Conservation (phyloP, 1,140 invertebrate species). For the Polypedilum pembai region DNA sequence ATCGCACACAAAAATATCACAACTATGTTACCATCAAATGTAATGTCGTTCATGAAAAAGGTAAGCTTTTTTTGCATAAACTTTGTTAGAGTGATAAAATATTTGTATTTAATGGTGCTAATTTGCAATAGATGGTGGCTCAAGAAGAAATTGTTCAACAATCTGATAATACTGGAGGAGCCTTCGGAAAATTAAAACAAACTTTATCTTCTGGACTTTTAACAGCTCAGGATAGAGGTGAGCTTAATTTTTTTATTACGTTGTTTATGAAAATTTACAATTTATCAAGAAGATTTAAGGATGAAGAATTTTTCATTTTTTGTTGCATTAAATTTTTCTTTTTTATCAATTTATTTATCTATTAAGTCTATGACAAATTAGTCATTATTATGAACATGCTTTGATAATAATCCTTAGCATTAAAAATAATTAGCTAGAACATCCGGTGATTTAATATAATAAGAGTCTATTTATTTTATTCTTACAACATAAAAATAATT, state of each 20-base stretch:
- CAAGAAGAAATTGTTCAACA: conserved; percentile 55
- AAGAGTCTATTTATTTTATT: too few relatives aligned
- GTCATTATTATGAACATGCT: too few relatives aligned
- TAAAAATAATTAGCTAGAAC: too few relatives aligned
- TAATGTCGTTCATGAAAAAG: conserved; percentile 78
- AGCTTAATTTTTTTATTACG: conserved; percentile 17
- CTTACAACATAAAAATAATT: too few relatives aligned
- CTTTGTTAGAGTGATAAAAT: conserved; percentile 29
- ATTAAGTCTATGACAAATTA: too few relatives aligned
- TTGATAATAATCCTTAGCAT: too few relatives aligned
- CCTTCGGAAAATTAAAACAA: conserved; percentile 72
- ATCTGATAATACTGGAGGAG: conserved; percentile 53
- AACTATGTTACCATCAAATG: conserved; percentile 68
- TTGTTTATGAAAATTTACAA: too few relatives aligned
- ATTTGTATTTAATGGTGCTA: not conserved
- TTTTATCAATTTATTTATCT: too few relatives aligned
- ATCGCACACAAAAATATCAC: conserved; percentile 36
- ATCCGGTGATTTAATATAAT: too few relatives aligned
- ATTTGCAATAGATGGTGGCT: conserved; percentile 58
- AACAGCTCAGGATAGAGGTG: conserved; percentile 73
- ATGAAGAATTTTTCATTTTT: too few relatives aligned
- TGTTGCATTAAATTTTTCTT: too few relatives aligned
- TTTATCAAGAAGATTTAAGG: too few relatives aligned
- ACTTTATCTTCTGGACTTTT: conserved; percentile 70
- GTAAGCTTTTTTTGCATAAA: conserved; percentile 45